phyloP scores from a whole-genome alignment of 2,113 vertebrate species.

The Gymnogyps californianus region DNA sequence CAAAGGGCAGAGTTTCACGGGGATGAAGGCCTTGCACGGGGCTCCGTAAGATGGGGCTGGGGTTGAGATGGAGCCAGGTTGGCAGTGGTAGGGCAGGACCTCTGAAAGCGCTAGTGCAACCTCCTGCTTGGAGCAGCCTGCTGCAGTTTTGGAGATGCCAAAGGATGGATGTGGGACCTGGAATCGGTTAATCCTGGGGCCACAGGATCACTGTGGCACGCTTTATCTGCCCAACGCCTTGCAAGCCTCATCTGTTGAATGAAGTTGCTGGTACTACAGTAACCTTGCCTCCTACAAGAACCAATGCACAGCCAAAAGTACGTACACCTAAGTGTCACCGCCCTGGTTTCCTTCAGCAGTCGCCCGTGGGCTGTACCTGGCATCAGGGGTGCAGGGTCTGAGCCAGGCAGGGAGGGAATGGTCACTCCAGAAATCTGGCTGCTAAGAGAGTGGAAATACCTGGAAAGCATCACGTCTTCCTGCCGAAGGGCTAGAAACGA shows the following conservation, averaged over 20 bases:
- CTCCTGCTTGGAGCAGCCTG: neutral
- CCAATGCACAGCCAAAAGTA: neutral
- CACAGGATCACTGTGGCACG: rapidly evolving
- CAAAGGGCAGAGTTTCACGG: neutral
- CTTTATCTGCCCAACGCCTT: neutral
- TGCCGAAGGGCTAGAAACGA: neutral
- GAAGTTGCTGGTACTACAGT: neutral
- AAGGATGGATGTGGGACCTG: neutral
- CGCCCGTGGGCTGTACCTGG: neutral
- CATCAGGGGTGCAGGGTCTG: neutral
- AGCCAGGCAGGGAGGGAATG: neutral
- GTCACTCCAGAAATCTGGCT: neutral
- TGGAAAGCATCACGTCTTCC: neutral
- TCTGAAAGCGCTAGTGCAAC: neutral
- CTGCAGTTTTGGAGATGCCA: neutral
- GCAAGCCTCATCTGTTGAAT: neutral
- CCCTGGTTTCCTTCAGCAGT: neutral
- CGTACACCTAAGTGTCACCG: rapidly evolving
- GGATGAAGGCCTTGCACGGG: neutral
- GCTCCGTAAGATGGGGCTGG: no score
- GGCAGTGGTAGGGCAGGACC: neutral
- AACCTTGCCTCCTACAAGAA: neutral
- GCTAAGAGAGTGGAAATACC: neutral
- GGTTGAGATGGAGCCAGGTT: neutral
- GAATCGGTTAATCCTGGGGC: neutral